These are phyloP conservation scores for Phoenicopterus ruber DNA, from an alignment of 2,113 vertebrate genomes.

Conservation along the genomic window DNA sequence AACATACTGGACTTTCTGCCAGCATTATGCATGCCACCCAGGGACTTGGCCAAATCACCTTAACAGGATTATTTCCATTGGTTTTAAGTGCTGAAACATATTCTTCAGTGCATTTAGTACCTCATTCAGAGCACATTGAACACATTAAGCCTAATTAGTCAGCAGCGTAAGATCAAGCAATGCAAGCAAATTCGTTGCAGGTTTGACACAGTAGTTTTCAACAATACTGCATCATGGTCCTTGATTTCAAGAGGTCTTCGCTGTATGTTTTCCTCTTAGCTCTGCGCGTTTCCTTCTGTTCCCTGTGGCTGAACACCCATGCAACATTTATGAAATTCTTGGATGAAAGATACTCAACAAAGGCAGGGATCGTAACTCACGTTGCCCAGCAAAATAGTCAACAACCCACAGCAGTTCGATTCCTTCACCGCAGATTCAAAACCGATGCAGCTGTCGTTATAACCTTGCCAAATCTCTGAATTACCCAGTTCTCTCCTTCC, in stretches of 20 bases:
- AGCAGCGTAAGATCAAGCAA: not conserved
- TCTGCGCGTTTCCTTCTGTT: not conserved
- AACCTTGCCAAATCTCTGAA: not conserved
- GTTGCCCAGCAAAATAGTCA: not conserved
- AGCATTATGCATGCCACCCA: not conserved
- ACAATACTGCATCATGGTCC: not conserved
- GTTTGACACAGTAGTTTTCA: not conserved
- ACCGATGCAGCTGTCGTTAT: not conserved
- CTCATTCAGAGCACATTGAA: not conserved
- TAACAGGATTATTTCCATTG: not conserved
- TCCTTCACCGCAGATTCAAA: not conserved
- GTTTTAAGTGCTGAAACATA: not conserved
- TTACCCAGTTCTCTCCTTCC: not conserved
- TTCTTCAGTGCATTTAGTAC: not conserved
- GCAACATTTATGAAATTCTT: not conserved
- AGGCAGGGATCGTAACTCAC: not conserved
- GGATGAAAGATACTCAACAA: not conserved
- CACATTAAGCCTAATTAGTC: not conserved
- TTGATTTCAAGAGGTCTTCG: not conserved
- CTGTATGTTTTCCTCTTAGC: not conserved
- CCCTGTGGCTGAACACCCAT: not conserved
- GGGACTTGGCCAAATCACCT: not conserved
- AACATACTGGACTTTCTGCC: not conserved
- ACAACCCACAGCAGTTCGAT: not conserved
- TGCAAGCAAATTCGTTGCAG: not conserved